phyloP scores from a whole-genome alignment of 2,797 vertebrate species.

The Chiloscyllium punctatum region DNA sequence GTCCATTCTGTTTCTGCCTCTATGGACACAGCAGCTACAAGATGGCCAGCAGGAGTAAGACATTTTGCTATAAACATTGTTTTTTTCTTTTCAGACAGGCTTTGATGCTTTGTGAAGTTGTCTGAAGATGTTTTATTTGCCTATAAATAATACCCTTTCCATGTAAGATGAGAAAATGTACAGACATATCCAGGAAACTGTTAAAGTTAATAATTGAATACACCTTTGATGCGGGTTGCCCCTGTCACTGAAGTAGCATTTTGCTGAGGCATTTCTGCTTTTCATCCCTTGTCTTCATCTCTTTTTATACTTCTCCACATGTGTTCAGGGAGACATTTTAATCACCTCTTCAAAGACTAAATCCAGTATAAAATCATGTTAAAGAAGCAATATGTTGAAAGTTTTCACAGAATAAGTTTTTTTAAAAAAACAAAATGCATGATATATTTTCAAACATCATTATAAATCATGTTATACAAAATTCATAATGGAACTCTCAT shows the following conservation, averaged over 20 bases:
- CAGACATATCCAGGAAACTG: neutral
- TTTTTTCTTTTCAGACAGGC: neutral
- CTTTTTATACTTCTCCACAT: neutral
- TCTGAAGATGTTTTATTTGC: neutral
- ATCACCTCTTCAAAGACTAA: neutral
- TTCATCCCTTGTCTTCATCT: neutral
- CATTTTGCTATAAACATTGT: neutral
- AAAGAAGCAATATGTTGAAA: neutral
- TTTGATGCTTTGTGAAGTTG: neutral
- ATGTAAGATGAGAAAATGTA: neutral
- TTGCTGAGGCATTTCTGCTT: neutral
- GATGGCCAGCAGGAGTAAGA: neutral
- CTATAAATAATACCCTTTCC: slow-evolving; percentile 5
- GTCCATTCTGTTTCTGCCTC: neutral
- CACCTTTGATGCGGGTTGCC: neutral
- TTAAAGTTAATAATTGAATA: slow-evolving; percentile 14
- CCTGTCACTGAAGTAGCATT: neutral
- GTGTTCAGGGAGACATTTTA: neutral
- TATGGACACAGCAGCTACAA: neutral
- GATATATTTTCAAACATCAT: neutral
- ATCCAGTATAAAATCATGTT: neutral
- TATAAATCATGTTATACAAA: neutral
- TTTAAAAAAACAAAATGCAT: neutral
- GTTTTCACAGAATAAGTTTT: neutral
- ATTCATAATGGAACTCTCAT: neutral